Evolutionary conservation across 2,797 vertebrate species (phyloP).

Genomic region (Cuculus canorus): DNA sequence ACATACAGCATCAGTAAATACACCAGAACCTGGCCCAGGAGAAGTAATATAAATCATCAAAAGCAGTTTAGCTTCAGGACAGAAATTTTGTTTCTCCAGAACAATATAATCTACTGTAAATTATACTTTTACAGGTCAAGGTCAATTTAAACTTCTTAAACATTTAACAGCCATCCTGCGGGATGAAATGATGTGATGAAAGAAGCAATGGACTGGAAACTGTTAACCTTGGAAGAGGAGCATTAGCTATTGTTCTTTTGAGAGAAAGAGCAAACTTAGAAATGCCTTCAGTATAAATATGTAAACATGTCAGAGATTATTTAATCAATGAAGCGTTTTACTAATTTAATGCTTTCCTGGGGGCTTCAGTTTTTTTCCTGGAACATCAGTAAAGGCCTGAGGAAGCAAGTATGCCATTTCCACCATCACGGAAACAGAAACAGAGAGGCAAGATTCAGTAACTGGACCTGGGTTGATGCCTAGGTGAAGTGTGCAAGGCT

Average conservation of each 20-base stretch:
- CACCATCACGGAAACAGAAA: background rate
- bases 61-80: constrained; percentile 6
- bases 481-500: background rate
- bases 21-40: background rate
- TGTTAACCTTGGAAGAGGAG: constrained; percentile 28
- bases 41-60: constrained; percentile 32
- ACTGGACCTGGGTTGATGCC: background rate
- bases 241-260: constrained; percentile 39
- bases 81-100: constrained; percentile 50
- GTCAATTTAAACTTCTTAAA: constrained; percentile 67
- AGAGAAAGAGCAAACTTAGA: constrained; percentile 34
- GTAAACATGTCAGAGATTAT: background rate
- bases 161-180: background rate
- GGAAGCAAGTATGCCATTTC: background rate
- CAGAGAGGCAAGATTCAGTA: background rate
- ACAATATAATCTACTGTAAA: constrained; percentile 32
- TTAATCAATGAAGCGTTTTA: background rate
- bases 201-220: constrained; percentile 34
- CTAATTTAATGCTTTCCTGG: background rate
- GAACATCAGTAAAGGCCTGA: background rate
- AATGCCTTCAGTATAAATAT: background rate
- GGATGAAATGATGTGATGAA: constrained; percentile 39
- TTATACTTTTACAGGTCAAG: constrained; percentile 38
- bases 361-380: background rate
- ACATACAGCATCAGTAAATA: background rate